phyloP scores from a whole-genome alignment of 2,113 vertebrate species.

The Athene noctua region DNA sequence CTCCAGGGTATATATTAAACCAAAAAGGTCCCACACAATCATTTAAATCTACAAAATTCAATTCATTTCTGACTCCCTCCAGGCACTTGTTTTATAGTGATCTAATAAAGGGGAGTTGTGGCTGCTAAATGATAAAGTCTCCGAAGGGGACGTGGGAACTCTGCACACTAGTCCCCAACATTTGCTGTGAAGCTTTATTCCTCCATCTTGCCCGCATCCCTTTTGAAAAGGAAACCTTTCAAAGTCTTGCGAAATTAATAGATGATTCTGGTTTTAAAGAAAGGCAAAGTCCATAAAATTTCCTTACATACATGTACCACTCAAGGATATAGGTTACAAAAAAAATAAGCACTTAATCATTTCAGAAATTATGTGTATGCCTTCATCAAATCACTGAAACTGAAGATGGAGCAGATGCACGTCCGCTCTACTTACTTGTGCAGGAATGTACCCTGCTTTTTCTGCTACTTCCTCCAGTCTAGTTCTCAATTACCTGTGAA shows the following conservation, averaged over 20 bases:
- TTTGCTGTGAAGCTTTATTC: slow-evolving; percentile 35
- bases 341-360: not conserved
- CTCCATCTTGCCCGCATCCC: not conserved
- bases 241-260: not conserved
- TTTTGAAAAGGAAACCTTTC: slow-evolving; percentile 18
- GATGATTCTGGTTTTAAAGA: not conserved
- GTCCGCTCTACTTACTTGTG: not conserved
- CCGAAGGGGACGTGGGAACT: slow-evolving; percentile 32
- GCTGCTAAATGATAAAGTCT: slow-evolving; percentile 55
- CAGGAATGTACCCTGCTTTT: not conserved
- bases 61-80: slow-evolving; percentile 60
- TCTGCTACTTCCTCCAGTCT: not conserved
- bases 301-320: not conserved
- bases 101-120: slow-evolving; percentile 55
- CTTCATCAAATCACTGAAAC: not conserved
- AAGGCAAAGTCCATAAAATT: not conserved
- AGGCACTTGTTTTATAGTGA: slow-evolving; percentile 47
- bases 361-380: not conserved
- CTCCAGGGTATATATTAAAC: slow-evolving; percentile 59
- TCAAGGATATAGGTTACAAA: not conserved
- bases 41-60: slow-evolving; percentile 65
- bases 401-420: not conserved
- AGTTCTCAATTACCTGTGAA: slow-evolving; percentile 43
- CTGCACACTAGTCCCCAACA: not conserved
- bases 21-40: slow-evolving; percentile 54